These are phyloP conservation scores for Otocyon megalotis DNA, from an alignment of 2,113 vertebrate species.

Conservation along the genomic window DNA sequence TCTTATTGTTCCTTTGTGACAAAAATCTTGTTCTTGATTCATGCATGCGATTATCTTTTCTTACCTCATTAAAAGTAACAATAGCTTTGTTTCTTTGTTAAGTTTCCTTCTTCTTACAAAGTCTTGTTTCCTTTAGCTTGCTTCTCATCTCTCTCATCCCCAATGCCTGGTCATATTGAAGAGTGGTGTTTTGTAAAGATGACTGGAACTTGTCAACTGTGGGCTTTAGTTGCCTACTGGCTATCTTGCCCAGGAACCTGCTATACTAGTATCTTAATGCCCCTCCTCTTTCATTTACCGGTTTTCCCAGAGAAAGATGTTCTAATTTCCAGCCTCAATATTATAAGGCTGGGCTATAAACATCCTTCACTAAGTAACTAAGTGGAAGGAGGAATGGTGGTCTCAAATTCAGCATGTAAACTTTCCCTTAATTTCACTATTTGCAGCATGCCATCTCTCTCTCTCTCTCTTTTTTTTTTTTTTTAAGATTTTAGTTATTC, in stretches of 20 bases:
- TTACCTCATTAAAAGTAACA: background rate
- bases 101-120: background rate
- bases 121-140: background rate
- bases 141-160: background rate
- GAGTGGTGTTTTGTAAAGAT: background rate
- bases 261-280: background rate
- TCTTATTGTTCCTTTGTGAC: background rate
- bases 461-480: no score
- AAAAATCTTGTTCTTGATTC: conserved; percentile 48
- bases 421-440: background rate
- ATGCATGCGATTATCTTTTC: background rate
- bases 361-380: background rate
- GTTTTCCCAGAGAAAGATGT: background rate
- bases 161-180: background rate
- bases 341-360: background rate
- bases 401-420: background rate
- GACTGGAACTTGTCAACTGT: background rate
- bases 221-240: background rate
- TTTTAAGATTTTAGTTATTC: no score
- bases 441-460: background rate
- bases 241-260: background rate
- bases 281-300: background rate
- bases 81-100: background rate
- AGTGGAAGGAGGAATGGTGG: background rate
- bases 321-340: background rate